A percentile compares a stretch with the other conserved stretches of the same genome.
These are phyloP conservation scores for Lynx canadensis DNA, from an alignment of 2,113 vertebrate genomes.

Conservation along the genomic window DNA sequence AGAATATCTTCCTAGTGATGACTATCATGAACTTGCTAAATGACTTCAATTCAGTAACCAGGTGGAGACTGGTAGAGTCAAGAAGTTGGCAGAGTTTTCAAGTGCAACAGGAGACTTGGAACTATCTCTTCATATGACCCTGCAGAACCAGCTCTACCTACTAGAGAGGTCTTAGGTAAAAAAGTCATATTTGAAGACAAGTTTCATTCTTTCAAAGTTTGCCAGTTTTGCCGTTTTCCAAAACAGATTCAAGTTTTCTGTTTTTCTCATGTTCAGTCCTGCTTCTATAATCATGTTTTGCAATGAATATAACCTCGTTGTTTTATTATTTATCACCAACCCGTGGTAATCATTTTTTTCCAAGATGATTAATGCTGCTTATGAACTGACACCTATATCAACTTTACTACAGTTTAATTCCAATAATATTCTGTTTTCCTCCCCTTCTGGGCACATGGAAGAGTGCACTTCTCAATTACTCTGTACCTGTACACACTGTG, in stretches of 20 bases:
- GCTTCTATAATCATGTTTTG: background rate
- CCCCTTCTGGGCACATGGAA: background rate
- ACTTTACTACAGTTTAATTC: background rate
- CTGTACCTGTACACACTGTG: background rate
- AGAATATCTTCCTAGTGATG: background rate
- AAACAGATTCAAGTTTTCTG: background rate
- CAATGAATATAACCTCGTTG: background rate
- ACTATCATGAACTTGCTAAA: background rate
- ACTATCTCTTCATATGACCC: background rate
- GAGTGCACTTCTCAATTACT: background rate
- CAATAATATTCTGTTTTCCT: background rate
- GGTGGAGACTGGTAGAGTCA: background rate
- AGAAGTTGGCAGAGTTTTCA: background rate
- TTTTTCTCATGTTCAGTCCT: background rate
- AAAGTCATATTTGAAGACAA: background rate
- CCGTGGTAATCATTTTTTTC: background rate
- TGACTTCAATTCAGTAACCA: background rate
- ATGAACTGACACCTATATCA: background rate
- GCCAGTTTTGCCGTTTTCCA: background rate
- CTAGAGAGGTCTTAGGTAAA: background rate
- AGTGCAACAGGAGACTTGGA: background rate
- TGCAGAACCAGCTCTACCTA: background rate
- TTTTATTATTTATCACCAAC: conserved; percentile 8
- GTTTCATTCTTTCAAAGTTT: background rate
- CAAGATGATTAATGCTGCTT: background rate